Evolutionary conservation across 2,113 vertebrate genomes (phyloP).

Genomic region (Rhabdornis inornatus): DNA sequence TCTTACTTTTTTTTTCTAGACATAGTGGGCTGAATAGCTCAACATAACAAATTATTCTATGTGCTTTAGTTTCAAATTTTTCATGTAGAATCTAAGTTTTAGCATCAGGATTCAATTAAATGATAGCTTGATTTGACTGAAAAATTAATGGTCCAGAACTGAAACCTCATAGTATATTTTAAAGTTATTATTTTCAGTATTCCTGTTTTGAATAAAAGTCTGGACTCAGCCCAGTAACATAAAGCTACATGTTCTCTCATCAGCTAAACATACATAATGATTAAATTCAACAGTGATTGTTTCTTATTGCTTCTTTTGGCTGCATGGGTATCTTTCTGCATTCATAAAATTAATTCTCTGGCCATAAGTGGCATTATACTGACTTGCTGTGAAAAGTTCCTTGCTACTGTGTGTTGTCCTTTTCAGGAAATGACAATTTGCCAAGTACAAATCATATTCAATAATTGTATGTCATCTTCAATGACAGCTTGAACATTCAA

Average conservation of each 20-base stretch:
- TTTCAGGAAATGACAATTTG: conserved; percentile 58
- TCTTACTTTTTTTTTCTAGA: conserved; percentile 63
- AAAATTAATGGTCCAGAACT: conserved; percentile 82
- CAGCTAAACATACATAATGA: conserved; percentile 59
- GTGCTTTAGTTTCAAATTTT: conserved; percentile 76
- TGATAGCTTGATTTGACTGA: conserved; percentile 81
- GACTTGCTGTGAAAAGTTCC: conserved; percentile 18
- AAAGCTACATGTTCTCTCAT: conserved; percentile 65
- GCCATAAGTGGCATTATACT: not conserved
- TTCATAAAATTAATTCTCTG: conserved; percentile 64
- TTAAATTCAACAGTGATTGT: conserved; percentile 59
- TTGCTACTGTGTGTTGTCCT: conserved; percentile 50
- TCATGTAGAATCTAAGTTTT: conserved; percentile 77
- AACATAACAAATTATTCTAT: conserved; percentile 79
- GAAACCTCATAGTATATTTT: conserved; percentile 72
- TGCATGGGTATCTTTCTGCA: conserved; percentile 55
- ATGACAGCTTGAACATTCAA: conserved; percentile 46
- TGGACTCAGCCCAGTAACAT: conserved; percentile 74
- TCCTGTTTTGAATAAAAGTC: conserved; percentile 83
- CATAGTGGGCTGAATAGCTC: conserved; percentile 73
- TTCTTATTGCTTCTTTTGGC: conserved; percentile 39
- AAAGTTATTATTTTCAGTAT: conserved; percentile 54
- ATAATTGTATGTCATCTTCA: conserved; percentile 40
- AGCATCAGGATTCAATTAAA: conserved; percentile 85
- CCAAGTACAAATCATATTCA: conserved; percentile 58